Base-by-base conservation (phyloP, 2,113 vertebrate genomes). In the Aphyosemion australe region DNA sequence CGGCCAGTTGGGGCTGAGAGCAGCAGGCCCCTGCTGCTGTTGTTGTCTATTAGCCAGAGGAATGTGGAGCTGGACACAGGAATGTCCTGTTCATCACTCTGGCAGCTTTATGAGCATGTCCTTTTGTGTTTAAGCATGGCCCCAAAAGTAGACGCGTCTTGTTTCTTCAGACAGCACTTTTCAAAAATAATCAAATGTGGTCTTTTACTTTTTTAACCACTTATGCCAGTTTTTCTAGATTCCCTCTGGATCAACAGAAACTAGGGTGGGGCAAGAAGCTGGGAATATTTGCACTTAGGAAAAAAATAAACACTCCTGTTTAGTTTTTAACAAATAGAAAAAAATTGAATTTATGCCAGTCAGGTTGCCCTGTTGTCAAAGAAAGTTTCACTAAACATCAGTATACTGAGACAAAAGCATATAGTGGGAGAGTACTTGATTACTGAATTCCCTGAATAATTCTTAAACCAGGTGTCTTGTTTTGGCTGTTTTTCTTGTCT, bases 11-110 rank as follows among this genome's bases (percentile, higher is more conserved):
- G 8, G 41, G 75, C 47, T 74, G 56, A 67, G 76, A 61, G 55
- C 72, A 79, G 78, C 72, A 82, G 80, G 85, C 57, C 74, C 54
- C 61, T 18, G 48, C 61, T 70, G 85, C 86, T 89, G 88, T 78
- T 90, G 85, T 84, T 87, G 88, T 87, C 84, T 82, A 56, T 88
- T 90, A 81, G 83, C 70, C 73, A 14, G 52, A 89, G 90, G 90
- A 89, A 91, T 91, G 87, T 60, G 61, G 83, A 74, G 71, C 76
- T 79, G 79, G 71, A 87, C 82, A 73, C 75, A 81, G 83, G 90
- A 91, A 90, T 89, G 83, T 63, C 76, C 74, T 69, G 65, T 88
- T 85, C 87, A 86, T 88, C 87, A 87, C 82, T 51, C 34, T 88
- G 90, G 88, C 88, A 89, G 83, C 62, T 90, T 91, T 88, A 90